Conservation (phyloP, 2,888 invertebrate genomes). For the Drosophila engyochracea region DNA sequence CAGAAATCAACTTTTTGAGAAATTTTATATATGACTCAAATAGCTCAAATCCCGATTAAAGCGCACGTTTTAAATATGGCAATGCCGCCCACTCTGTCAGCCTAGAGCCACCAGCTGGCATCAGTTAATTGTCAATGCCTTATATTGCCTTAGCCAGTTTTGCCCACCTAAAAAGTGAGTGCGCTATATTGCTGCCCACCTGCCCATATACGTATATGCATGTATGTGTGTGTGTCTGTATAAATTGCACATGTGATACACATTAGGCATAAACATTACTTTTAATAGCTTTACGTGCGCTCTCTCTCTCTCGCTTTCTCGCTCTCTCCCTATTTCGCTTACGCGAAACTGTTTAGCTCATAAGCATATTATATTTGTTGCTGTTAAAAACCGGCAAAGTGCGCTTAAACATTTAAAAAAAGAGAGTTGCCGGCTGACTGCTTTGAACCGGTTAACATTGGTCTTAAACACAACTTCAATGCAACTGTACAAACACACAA, state of each 20-base stretch:
- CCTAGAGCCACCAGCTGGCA: conserved; percentile 2
- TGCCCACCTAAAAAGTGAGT: conserved; percentile 30
- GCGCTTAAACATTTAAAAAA: conserved; percentile 17
- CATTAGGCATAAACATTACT: conserved; percentile 52
- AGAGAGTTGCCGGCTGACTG: conserved; percentile 31
- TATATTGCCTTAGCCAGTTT: conserved; percentile 26
- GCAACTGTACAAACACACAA: conserved; percentile 9
- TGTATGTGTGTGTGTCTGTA: not conserved
- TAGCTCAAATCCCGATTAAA: conserved; percentile 36
- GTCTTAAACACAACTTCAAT: conserved; percentile 1
- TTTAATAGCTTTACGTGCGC: conserved; percentile 37
- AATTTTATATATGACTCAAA: conserved; percentile 31
- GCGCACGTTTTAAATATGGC: conserved; percentile 35
- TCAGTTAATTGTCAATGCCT: conserved; percentile 38
- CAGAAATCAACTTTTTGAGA: not conserved
- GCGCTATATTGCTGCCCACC: conserved; percentile 30
- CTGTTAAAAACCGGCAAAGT: conserved; percentile 28
- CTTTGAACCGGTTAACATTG: conserved; percentile 37
- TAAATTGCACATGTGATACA: conserved; percentile 50
- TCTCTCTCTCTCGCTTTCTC: conserved; percentile 2
- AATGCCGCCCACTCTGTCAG: conserved; percentile 32
- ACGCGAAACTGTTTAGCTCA: conserved; percentile 26
- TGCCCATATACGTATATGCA: conserved; percentile 12
- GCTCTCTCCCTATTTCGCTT: not conserved
- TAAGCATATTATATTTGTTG: conserved; percentile 13